Conservation (phyloP, 1,140 invertebrate species). For the Wasmannia auropunctata region DNA sequence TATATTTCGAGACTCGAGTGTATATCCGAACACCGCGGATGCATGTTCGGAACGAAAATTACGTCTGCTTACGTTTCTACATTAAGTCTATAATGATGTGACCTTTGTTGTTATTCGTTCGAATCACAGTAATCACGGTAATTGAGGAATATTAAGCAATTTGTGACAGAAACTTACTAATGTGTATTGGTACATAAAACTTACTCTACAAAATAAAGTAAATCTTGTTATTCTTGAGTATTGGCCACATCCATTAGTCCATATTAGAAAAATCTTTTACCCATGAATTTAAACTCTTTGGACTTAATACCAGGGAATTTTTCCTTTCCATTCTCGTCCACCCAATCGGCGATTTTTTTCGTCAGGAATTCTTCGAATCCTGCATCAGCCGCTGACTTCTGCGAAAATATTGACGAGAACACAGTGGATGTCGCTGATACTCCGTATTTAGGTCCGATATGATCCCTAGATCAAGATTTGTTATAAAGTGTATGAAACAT, state of each 20-base stretch:
- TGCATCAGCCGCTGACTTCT: conserved; percentile 60
- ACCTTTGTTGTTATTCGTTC: background rate
- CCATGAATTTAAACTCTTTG: conserved; percentile 66
- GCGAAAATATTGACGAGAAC: conserved; percentile 69
- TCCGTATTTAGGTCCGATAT: conserved; percentile 63
- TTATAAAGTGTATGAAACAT: background rate
- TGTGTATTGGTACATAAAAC: too few species aligned
- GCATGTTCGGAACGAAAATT: background rate
- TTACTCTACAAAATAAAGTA: background rate
- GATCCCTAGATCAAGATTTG: conserved; percentile 37
- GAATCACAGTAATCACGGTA: background rate
- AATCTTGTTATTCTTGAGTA: background rate
- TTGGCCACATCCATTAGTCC: fast-evolving
- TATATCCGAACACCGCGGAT: background rate
- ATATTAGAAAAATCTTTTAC: conserved; percentile 38
- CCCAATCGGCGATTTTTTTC: conserved; percentile 49
- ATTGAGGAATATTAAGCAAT: background rate
- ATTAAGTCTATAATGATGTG: too few species aligned
- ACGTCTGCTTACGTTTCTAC: conserved; percentile 5
- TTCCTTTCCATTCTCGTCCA: conserved; percentile 62
- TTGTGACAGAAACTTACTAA: background rate
- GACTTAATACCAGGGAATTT: conserved; percentile 62
- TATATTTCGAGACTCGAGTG: too few species aligned
- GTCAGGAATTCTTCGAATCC: conserved; percentile 59
- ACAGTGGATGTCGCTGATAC: conserved; percentile 61